These are phyloP conservation scores for Erythrolamprus reginae DNA, from an alignment of 2,113 vertebrate species.

Conservation along the genomic window DNA sequence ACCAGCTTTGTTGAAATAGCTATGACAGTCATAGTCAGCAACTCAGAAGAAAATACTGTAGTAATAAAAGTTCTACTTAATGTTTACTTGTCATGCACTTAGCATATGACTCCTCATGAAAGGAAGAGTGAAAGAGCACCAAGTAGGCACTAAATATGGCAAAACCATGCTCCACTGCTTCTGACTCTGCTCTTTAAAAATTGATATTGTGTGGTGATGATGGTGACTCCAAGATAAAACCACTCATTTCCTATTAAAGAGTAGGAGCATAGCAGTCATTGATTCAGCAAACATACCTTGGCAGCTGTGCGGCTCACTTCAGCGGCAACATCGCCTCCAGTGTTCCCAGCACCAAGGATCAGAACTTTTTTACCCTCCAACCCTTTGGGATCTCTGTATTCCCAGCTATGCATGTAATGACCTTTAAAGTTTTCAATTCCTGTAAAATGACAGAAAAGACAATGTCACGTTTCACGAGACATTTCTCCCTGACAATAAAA, in stretches of 20 bases:
- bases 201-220: not conserved
- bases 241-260: not conserved
- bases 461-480: not conserved
- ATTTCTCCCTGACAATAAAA: not conserved
- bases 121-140: not conserved
- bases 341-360: slow-evolving; percentile 84
- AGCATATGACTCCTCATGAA: not conserved
- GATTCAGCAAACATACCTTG: slow-evolving; percentile 62
- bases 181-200: not conserved
- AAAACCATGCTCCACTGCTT: not conserved
- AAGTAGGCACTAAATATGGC: not conserved
- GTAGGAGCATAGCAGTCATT: not conserved
- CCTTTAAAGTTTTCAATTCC: slow-evolving; percentile 83
- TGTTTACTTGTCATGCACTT: not conserved
- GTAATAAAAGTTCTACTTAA: not conserved
- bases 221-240: not conserved
- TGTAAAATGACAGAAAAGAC: slow-evolving; percentile 47
- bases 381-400: slow-evolving; percentile 73
- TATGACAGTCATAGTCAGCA: not conserved
- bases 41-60: not conserved
- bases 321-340: slow-evolving; percentile 80
- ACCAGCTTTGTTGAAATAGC: not conserved
- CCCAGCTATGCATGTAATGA: slow-evolving; percentile 75
- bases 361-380: slow-evolving; percentile 78
- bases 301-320: slow-evolving; percentile 78